Evolutionary conservation across 2,888 invertebrate genomes (phyloP).

Genomic region (Drosophila tripunctata): DNA sequence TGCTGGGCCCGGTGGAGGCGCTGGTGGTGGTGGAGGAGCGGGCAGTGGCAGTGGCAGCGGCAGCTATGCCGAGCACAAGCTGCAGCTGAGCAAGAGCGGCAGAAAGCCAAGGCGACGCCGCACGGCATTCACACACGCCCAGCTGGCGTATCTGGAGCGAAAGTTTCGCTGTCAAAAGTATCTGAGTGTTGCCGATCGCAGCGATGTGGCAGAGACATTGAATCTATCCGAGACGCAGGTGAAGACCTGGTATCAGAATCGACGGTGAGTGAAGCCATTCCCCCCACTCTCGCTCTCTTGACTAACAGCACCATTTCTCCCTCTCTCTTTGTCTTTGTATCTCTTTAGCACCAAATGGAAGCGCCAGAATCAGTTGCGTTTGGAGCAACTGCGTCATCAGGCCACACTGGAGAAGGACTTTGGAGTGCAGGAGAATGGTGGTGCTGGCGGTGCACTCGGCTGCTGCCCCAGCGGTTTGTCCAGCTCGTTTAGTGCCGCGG

Average conservation of each 20-base stretch:
- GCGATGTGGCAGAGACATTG: slow-evolving; percentile 95
- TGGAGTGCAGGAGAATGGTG: slow-evolving; percentile 72
- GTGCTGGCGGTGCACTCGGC: slow-evolving; percentile 68
- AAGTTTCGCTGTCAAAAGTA: slow-evolving; percentile 97
- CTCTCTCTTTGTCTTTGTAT: neutral
- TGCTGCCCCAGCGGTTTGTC: slow-evolving; percentile 83
- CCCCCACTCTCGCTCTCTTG: neutral
- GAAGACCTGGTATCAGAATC: slow-evolving; percentile 92
- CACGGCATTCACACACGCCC: slow-evolving; percentile 97
- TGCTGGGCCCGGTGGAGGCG: neutral
- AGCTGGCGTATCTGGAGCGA: slow-evolving; percentile 94
- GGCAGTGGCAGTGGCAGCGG: slow-evolving; percentile 28
- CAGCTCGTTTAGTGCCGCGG: slow-evolving; percentile 70
- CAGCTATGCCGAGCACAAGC: slow-evolving; percentile 78
- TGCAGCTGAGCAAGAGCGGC: slow-evolving; percentile 85
- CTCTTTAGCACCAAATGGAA: slow-evolving; percentile 92
- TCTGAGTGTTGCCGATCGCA: slow-evolving; percentile 95
- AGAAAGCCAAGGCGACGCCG: slow-evolving; percentile 93
- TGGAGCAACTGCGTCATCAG: slow-evolving; percentile 94
- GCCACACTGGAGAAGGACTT: slow-evolving; percentile 90
- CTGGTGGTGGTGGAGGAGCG: neutral
- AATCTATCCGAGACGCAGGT: slow-evolving; percentile 97
- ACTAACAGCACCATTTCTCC: neutral
- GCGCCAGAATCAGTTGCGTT: slow-evolving; percentile 92
- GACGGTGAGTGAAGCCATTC: slow-evolving; percentile 74